Evolutionary conservation across 2,888 invertebrate species (phyloP).

Genomic region (Diaperis boleti): DNA sequence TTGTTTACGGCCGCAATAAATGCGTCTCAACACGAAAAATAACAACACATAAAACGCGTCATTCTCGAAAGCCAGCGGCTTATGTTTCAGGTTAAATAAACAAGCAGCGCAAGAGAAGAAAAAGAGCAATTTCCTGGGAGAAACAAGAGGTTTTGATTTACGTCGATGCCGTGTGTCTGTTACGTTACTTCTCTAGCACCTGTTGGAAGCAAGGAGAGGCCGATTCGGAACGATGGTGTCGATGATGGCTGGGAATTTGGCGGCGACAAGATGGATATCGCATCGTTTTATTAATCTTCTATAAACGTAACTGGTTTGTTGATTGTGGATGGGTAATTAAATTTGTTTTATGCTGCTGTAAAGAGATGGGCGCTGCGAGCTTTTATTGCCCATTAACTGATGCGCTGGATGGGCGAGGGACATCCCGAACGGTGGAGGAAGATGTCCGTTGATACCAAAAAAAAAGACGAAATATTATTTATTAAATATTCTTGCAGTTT

Average conservation of each 20-base stretch:
- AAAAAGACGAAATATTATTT: too few species aligned
- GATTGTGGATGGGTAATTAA: constrained; percentile 35
- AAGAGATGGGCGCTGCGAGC: constrained; percentile 22
- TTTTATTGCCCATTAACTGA: constrained; percentile 15
- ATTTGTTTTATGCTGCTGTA: constrained; percentile 34
- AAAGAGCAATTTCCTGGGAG: constrained; percentile 26
- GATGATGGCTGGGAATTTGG: constrained; percentile 5
- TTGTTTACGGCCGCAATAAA: constrained; percentile 41
- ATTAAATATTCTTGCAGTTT: too few species aligned
- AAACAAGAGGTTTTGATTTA: constrained; percentile 30
- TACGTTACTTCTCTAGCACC: constrained; percentile 34
- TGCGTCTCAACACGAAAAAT: constrained; percentile 38
- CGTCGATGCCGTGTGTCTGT: constrained; percentile 23
- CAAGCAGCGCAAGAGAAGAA: constrained; percentile 8
- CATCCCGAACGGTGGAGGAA: too few species aligned
- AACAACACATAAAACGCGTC: constrained; percentile 38
- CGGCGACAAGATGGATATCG: constrained; percentile 32
- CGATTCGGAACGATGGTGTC: constrained; percentile 1
- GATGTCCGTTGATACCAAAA: too few species aligned
- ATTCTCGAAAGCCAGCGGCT: constrained; percentile 35
- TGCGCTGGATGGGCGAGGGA: too few species aligned
- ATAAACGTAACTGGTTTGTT: constrained; percentile 31
- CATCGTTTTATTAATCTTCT: constrained; percentile 32
- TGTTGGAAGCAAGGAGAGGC: constrained; percentile 8
- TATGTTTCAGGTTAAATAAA: constrained; percentile 38